Base-by-base conservation (phyloP, 2,113 vertebrate species). In the Mus spicilegus region DNA sequence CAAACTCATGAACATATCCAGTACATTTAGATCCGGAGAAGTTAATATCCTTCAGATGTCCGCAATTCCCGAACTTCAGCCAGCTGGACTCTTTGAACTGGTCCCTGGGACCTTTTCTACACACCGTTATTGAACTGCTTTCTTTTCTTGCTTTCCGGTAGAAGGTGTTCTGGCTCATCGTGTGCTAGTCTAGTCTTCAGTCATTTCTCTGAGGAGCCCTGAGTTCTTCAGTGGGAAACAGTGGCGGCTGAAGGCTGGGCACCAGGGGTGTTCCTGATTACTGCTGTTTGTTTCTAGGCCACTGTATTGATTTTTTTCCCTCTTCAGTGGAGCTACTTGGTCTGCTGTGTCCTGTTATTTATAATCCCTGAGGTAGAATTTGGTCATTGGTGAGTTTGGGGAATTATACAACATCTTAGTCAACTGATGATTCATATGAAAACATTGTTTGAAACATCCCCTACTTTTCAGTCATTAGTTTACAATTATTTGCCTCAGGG, bases 401-500 rank as follows among this genome's bases (percentile, higher is more conserved):
- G 90, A 95, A 96, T 96, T 93, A 90, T 96, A 89, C 24, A 87
- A 39, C 76, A 54, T 93, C 84, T 96, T 97, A 91, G 84, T 97
- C 88, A 96, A 76, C 61, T 72, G 94, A 94, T 93, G 95, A 96
- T 54, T 94, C 14, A 13, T 90, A 87, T 95, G 92, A 81, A 97
- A 96, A 73, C 91, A 84, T 39, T 95, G 82, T 58, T 96, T n/a
- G 61, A 96, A 97, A 97, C 96, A 96, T 92, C 82, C 96, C 84
- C 67, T 82, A 91, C 87, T 90, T 97, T 87, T 91, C 89, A 94
- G 22, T 90, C 54, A 94, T 65, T 87, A 95, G 94, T 97, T 97
- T 81, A 87, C 95, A 97, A 93, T 96, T 92, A 90, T 77, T 95
- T 97, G 93, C 70, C 78, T 95, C 86, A 63, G 90, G 87, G 81